Evolutionary conservation across 37 sponge, comb jelly and placozoan species (phyloP).

Genomic region (Hexactinellida sp.): DNA sequence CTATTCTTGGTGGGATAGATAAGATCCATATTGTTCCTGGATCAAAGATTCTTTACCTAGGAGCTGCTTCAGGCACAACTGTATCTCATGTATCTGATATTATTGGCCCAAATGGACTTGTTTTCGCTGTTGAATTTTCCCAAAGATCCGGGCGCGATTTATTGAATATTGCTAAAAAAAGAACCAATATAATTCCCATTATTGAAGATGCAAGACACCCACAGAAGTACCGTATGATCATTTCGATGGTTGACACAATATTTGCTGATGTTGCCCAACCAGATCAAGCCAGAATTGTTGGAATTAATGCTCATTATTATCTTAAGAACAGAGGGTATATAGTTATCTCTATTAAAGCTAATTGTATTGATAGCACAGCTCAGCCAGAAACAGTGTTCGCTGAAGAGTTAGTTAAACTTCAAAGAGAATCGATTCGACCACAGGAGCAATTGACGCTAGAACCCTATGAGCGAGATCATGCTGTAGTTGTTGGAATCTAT

Average conservation of each 20-base stretch:
- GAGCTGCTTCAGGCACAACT: slow-evolving; percentile 96
- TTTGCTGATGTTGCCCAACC: slow-evolving; percentile 99
- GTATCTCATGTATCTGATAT: slow-evolving; percentile 96
- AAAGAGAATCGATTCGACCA: slow-evolving; percentile 86
- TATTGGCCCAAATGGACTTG: slow-evolving; percentile 91
- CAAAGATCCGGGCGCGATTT: slow-evolving; percentile 92
- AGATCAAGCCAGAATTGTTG: slow-evolving; percentile 92
- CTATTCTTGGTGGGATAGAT: slow-evolving; percentile 89
- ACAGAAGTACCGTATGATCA: slow-evolving; percentile 94
- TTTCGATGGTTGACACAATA: slow-evolving; percentile 93
- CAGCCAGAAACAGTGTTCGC: slow-evolving; percentile 96
- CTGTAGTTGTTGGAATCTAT: slow-evolving; percentile 92
- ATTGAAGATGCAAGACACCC: slow-evolving; percentile 98
- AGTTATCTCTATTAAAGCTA: slow-evolving; percentile 98
- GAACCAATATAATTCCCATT: slow-evolving; percentile 93
- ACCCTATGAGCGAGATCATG: slow-evolving; percentile 96
- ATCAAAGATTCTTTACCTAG: slow-evolving; percentile 84
- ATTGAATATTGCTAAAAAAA: slow-evolving; percentile 97
- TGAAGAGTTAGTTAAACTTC: slow-evolving; percentile 84
- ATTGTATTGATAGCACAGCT: slow-evolving; percentile 95
- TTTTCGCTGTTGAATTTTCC: slow-evolving; percentile 98
- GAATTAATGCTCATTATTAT: slow-evolving; percentile 84
- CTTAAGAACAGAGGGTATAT: slow-evolving; percentile 92
- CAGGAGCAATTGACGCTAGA: slow-evolving; percentile 93
- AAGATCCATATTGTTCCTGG: slow-evolving; percentile 92